Evolutionary conservation across 2,888 invertebrate genomes (phyloP).

Genomic region (Drosophila neotestacea): DNA sequence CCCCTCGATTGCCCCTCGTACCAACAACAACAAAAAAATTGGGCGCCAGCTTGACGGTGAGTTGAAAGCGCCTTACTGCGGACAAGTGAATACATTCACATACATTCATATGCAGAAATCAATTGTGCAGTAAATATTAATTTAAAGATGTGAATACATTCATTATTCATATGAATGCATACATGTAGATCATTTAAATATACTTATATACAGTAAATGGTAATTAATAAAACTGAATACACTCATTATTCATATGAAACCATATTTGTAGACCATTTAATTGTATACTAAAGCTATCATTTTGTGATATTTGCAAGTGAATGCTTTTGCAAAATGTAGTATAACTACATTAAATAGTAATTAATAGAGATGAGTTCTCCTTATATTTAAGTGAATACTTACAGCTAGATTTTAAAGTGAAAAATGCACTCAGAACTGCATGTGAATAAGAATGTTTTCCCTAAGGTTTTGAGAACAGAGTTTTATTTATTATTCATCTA

Average conservation of each 20-base stretch:
- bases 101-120: slow-evolving; percentile 17
- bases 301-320: too few relatives aligned
- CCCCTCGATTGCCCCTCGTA: not conserved
- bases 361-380: not conserved
- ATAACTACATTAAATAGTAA: not conserved
- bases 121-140: slow-evolving; percentile 19
- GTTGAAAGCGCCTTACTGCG: slow-evolving; percentile 7
- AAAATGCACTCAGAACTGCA: not conserved
- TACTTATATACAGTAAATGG: not conserved
- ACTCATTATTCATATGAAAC: not conserved
- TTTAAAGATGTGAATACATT: slow-evolving; percentile 1
- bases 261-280: not conserved
- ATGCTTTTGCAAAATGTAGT: too few relatives aligned
- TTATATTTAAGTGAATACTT: not conserved
- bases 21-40: not conserved
- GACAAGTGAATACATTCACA: slow-evolving; percentile 30
- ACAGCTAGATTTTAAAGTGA: not conserved
- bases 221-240: not conserved
- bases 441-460: not conserved
- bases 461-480: too few relatives aligned
- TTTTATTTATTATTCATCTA: too few relatives aligned
- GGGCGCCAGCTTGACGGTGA: slow-evolving; percentile 17
- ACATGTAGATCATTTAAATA: not conserved
- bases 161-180: not conserved
- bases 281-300: too few relatives aligned